These are phyloP conservation scores for Venustaconcha ellipsiformis DNA, from an alignment of 1,140 invertebrate species.

Conservation along the genomic window DNA sequence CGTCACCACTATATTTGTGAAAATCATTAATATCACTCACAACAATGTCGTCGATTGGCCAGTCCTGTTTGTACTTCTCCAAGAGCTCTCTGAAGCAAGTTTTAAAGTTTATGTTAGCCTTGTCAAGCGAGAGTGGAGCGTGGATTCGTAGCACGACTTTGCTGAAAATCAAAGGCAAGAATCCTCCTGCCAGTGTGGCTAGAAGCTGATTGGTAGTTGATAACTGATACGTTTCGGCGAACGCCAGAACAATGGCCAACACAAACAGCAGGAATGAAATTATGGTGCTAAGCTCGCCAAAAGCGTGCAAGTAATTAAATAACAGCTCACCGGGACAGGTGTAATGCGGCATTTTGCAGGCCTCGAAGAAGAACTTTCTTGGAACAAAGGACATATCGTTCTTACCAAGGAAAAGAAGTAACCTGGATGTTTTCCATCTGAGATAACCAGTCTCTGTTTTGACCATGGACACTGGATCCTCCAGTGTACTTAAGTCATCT, in stretches of 20 bases:
- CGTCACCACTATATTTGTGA: too few species aligned
- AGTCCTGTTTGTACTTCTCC: conserved; percentile 38
- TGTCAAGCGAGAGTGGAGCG: conserved; percentile 23
- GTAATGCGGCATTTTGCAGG: conserved; percentile 38
- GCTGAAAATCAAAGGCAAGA: conserved; percentile 46
- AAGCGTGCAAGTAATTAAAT: conserved; percentile 24
- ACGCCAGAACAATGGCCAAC: conserved; percentile 45
- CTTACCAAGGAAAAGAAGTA: conserved; percentile 42
- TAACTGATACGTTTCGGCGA: conserved; percentile 44
- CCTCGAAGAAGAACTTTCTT: conserved; percentile 42
- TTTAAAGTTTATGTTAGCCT: conserved; percentile 37
- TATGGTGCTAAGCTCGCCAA: conserved; percentile 32
- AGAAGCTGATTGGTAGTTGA: conserved; percentile 49
- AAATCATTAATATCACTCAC: background rate
- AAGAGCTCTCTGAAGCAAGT: conserved; percentile 36
- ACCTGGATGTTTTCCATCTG: conserved; percentile 28
- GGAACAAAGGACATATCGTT: conserved; percentile 42
- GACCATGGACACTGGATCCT: background rate
- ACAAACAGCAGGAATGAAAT: conserved; percentile 48
- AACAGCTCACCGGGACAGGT: conserved; percentile 40
- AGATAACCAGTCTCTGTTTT: conserved; percentile 15
- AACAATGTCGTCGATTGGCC: conserved; percentile 46
- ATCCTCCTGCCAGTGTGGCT: conserved; percentile 47
- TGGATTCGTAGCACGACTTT: conserved; percentile 28
- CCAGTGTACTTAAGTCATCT: background rate